Evolutionary conservation across 2,888 invertebrate species (phyloP).

Genomic region (Ennomos erosarius): DNA sequence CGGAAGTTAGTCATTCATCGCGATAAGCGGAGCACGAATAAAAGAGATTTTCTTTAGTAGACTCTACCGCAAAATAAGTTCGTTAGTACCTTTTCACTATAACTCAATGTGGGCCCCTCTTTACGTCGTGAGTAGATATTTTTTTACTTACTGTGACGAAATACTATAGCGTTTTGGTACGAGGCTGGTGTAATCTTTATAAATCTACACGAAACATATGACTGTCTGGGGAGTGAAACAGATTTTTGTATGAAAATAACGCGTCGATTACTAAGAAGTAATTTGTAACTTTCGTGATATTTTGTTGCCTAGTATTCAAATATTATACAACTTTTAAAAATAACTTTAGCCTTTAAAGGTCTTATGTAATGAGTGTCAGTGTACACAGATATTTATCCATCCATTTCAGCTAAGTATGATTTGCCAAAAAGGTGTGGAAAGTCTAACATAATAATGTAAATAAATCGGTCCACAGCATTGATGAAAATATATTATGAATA

Average conservation of each 20-base stretch:
- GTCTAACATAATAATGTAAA: too few species aligned
- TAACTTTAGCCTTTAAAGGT: too few species aligned
- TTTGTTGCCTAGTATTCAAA: constrained; percentile 4
- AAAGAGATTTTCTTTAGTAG: constrained; percentile 37
- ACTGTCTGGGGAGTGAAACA: constrained; percentile 25
- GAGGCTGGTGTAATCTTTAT: constrained; percentile 20
- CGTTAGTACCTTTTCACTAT: constrained; percentile 24
- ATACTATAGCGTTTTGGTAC: constrained; percentile 1
- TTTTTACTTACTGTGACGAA: constrained; percentile 4
- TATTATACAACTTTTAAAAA: too few species aligned
- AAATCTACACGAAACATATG: constrained; percentile 28
- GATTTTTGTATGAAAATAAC: constrained; percentile 25
- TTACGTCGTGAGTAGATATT: background rate
- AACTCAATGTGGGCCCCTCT: background rate
- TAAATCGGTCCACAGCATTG: too few species aligned
- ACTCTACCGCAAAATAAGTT: constrained; percentile 18
- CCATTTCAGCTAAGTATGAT: too few species aligned
- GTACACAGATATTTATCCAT: background rate
- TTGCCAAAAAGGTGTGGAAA: too few species aligned
- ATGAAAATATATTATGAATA: too few species aligned
- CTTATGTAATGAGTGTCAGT: background rate
- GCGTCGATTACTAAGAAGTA: constrained; percentile 24
- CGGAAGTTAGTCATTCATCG: constrained; percentile 50
- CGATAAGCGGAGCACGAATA: constrained; percentile 47
- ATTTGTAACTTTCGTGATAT: constrained; percentile 13